A percentile compares a stretch with the other conserved stretches of the same genome.
Evolutionary conservation across 37 sponge, comb jelly and placozoan species (phyloP).

Genomic region (Haliclona indistincta): DNA sequence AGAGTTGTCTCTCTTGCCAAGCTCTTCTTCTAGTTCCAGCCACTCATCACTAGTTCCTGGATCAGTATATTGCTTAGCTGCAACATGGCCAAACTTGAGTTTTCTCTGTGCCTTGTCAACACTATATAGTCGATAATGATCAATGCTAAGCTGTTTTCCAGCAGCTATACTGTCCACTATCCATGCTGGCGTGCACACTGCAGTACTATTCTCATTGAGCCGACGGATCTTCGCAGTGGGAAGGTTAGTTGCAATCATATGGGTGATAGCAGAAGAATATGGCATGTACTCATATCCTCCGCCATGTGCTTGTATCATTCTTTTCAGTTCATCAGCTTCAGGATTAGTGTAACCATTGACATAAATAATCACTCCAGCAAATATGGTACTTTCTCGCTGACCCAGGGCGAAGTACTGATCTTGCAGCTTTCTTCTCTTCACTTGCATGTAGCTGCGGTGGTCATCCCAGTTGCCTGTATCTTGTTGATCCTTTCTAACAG

Average conservation of each 20-base stretch:
- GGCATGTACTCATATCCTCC: conserved; percentile 71
- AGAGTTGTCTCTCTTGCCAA: neutral
- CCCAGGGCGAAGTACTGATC: conserved; percentile 52
- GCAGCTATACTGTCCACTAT: conserved; percentile 75
- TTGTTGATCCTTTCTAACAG: neutral
- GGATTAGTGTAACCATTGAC: conserved; percentile 90
- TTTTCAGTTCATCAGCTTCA: conserved; percentile 70
- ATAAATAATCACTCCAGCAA: conserved; percentile 75
- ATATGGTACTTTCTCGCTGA: conserved; percentile 37
- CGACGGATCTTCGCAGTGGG: conserved; percentile 80
- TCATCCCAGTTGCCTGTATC: conserved; percentile 34
- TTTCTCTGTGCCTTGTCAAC: conserved; percentile 31
- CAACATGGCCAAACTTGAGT: conserved; percentile 26
- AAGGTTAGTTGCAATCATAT: conserved; percentile 83
- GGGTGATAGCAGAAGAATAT: conserved; percentile 63
- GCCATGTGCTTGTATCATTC: conserved; percentile 69
- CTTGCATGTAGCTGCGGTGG: conserved; percentile 49
- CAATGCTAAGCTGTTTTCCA: conserved; percentile 30
- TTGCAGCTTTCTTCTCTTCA: conserved; percentile 48
- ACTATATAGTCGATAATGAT: conserved; percentile 52
- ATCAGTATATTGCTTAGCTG: neutral
- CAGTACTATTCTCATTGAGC: conserved; percentile 9
- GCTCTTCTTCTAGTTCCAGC: neutral
- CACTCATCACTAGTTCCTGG: neutral
- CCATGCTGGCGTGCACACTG: conserved; percentile 61